Percentiles rank a stretch among this genome's conserved stretches.
These are phyloP conservation scores for Dryas iulia DNA, from an alignment of 1,140 invertebrate genomes.

Conservation along the genomic window DNA sequence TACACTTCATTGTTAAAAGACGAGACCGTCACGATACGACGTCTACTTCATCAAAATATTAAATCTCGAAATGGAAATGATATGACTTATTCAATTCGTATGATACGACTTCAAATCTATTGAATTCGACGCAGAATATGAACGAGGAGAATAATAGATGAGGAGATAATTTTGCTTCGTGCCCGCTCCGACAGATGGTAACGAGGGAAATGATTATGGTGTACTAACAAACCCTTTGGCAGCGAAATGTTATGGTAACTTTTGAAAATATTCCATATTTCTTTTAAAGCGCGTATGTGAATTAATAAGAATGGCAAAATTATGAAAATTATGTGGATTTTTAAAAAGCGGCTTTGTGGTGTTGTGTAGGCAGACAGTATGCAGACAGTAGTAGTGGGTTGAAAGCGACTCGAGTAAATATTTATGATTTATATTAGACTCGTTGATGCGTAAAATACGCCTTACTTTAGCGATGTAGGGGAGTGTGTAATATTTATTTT, in stretches of 20 bases:
- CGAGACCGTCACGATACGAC: background rate
- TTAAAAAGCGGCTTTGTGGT: no score
- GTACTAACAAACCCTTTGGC: background rate
- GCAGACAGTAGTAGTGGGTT: no score
- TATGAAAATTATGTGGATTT: no score
- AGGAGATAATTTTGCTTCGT: conserved; percentile 20
- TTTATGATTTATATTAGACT: no score
- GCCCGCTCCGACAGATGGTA: conserved; percentile 19
- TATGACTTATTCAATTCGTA: conserved; percentile 27
- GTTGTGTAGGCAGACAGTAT: no score
- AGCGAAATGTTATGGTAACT: background rate
- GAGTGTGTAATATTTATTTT: no score
- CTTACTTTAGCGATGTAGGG: no score
- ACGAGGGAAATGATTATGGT: conserved; percentile 8
- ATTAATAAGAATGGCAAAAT: no score
- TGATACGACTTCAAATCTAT: conserved; percentile 27
- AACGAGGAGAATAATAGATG: conserved; percentile 27
- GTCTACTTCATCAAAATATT: conserved; percentile 22
- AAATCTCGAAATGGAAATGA: conserved; percentile 23
- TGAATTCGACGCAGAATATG: conserved; percentile 25
- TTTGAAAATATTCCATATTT: background rate
- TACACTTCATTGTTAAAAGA: background rate
- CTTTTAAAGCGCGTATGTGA: no score
- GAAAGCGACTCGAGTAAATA: no score
- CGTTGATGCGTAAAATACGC: no score